These are phyloP conservation scores for Thunnus albacares DNA, from an alignment of 2,797 vertebrate species.

Conservation along the genomic window DNA sequence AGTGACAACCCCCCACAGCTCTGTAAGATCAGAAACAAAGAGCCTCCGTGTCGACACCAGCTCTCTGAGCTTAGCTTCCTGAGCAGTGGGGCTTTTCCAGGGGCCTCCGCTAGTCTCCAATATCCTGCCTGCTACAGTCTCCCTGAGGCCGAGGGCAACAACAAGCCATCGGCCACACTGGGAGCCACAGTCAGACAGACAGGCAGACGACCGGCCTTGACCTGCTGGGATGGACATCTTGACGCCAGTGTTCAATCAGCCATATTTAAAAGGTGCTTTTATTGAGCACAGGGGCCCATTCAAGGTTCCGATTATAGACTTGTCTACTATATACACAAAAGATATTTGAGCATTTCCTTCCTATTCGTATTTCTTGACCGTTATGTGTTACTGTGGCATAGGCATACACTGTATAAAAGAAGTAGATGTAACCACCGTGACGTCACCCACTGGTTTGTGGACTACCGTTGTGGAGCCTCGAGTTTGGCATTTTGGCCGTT, in stretches of 20 bases:
- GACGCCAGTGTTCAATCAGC: constrained; percentile 25
- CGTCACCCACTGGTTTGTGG: no score
- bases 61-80: constrained; percentile 65
- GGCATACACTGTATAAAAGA: no score
- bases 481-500: no score
- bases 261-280: constrained; percentile 31
- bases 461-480: no score
- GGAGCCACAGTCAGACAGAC: constrained; percentile 45
- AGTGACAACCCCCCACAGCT: constrained; percentile 56
- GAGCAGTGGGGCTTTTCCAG: constrained; percentile 70
- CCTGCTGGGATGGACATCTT: constrained; percentile 41
- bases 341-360: neutral
- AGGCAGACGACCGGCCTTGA: constrained; percentile 30
- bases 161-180: constrained; percentile 34
- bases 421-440: no score
- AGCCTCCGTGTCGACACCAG: constrained; percentile 56
- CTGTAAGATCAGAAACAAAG: constrained; percentile 64
- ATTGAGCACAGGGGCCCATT: constrained; percentile 20
- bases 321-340: neutral
- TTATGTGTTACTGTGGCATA: neutral
- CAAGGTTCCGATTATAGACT: neutral
- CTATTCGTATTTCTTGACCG: neutral
- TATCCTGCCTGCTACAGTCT: constrained; percentile 74
- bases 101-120: constrained; percentile 73
- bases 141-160: constrained; percentile 36